These are phyloP conservation scores for Gopherus evgoodei DNA, from an alignment of 2,113 vertebrate species.

Conservation along the genomic window DNA sequence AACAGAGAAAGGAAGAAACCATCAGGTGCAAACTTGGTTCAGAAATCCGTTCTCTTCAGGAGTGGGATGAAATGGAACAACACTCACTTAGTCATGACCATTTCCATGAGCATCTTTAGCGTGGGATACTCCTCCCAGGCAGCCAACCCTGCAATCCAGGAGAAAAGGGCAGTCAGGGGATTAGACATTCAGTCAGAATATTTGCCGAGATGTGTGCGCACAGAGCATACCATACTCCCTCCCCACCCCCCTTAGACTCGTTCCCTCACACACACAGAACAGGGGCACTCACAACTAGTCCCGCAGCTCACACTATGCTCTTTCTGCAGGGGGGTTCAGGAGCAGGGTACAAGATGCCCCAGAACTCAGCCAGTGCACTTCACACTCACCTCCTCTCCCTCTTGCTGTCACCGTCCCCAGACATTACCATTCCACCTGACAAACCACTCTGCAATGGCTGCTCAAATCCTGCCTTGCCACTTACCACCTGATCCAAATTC, in stretches of 20 bases:
- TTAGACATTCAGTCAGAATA: neutral
- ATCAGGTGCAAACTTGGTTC: neutral
- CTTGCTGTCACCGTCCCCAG: no score
- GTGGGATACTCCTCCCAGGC: conserved; percentile 98
- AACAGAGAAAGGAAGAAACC: neutral
- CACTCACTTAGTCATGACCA: conserved; percentile 98
- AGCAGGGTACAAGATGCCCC: no score
- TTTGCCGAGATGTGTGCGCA: neutral
- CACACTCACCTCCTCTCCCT: no score
- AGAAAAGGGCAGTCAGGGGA: neutral
- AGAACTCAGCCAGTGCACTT: no score
- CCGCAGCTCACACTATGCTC: neutral
- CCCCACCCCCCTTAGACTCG: neutral
- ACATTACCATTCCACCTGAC: no score
- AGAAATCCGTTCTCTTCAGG: neutral
- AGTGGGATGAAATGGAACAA: neutral
- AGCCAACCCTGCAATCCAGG: conserved; percentile 84
- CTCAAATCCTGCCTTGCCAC: neutral
- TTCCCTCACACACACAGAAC: neutral
- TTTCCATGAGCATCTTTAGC: conserved; percentile 99
- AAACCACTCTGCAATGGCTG: no score
- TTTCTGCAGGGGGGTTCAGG: no score
- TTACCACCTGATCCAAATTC: neutral
- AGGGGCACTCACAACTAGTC: neutral
- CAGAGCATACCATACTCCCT: neutral